phyloP scores from a whole-genome alignment of 2,113 vertebrate species.

The Spilogale gracilis region DNA sequence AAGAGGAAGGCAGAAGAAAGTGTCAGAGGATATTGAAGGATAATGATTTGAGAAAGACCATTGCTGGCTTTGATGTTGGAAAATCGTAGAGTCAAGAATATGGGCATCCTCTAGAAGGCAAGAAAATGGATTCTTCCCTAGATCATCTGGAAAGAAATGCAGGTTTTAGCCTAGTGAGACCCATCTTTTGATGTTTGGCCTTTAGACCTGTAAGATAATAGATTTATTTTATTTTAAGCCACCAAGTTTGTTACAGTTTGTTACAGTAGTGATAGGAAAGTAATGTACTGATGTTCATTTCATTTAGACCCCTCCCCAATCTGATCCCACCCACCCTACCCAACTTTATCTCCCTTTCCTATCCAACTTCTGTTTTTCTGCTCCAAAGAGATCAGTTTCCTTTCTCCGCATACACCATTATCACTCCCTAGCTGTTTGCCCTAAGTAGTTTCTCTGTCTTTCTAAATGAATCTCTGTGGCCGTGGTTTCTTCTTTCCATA shows the following conservation, averaged over 20 bases:
- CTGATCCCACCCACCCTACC: background rate
- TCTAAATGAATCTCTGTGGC: background rate
- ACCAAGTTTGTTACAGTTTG: background rate
- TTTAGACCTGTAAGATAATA: background rate
- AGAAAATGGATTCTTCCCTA: background rate
- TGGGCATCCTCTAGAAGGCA: background rate
- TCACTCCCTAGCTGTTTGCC: background rate
- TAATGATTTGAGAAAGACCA: background rate
- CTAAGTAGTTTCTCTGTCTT: background rate
- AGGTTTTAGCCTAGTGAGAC: background rate
- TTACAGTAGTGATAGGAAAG: background rate
- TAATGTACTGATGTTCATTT: background rate
- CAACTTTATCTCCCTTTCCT: background rate
- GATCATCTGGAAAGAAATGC: background rate
- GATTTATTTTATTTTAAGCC: conserved; percentile 5
- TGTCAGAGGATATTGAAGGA: too few species aligned
- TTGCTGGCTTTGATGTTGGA: background rate
- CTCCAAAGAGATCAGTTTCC: background rate
- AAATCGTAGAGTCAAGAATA: background rate
- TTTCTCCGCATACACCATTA: background rate
- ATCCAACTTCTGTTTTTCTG: background rate
- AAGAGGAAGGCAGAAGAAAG: background rate
- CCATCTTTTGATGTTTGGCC: background rate
- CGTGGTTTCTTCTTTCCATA: background rate
- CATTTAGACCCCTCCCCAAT: background rate